Evolutionary conservation across 2,797 vertebrate genomes (phyloP), one percentile per base, ranked within the genome.

Genomic region (Loris lydekkerianus): DNA sequence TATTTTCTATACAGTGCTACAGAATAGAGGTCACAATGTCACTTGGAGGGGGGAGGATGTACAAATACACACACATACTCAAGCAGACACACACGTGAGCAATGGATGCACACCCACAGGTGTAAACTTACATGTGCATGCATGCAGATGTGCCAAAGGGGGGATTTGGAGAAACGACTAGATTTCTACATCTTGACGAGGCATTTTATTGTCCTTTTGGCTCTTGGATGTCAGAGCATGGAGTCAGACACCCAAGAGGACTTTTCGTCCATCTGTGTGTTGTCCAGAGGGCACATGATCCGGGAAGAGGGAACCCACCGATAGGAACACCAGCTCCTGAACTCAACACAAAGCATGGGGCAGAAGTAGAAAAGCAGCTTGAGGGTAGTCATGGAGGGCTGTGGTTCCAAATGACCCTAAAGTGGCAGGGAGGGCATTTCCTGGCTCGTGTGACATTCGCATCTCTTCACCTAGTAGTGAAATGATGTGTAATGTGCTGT

Each of bases 371-470:
- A 60, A 43, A n/a, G 25, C 53, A 67, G 25, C 10, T 60, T n/a
- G 2, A 2, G 0, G 17, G 37, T 10, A 9, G 70, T 20, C 70
- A 17, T 0, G 5, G 70, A 83, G 18, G 67, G 5, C 11, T 5
- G 5, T 21, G 78, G 18, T 65, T 60, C 29, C 75, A 60, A 84
- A 58, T 29, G 10, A 2, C 43, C 53, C 43, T 27, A 20, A 90
- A 69, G 20, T 10, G 40, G 10, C 43, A 2, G 2, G 14, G 34
- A 31, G 14, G n/a, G 49, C 25, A 0, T 34, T 91, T 75, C 46
- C 29, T 2, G 27, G 31, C 67, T 76, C 53, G 23, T 60, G 31
- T 89, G 96, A 87, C 86, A 92, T 81, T 82, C 65, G 69, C 73
- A 77, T 85, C 88, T 94, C 88, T 76, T 90, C 69, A 56, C 61